Base-by-base conservation (phyloP, 35 echinoderm and acorn worm species). In the Apostichopus japonicus region DNA sequence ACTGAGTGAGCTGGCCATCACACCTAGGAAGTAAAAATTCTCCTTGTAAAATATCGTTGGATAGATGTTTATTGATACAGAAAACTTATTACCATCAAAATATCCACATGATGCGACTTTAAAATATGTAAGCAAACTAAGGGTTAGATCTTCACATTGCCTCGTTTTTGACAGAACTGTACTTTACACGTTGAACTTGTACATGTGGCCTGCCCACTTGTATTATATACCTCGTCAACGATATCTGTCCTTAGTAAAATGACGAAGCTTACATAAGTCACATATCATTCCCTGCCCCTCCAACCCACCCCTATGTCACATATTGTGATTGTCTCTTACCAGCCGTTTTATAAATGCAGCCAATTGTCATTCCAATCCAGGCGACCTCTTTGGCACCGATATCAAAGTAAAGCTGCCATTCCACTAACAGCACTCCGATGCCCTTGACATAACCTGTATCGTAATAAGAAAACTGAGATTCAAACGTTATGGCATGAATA, bases 331-430 rank as follows among this genome's bases (percentile, higher is more conserved):
- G 86, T 51, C 23, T 22, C 86, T 89, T 73, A 89, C 86, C 86
- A 89, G 86, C 86, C 19, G 86, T 89, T 89, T 89, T 89, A 72
- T 89, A 89, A 6, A 91, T 55, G 27, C 71, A 91, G 8, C 90
- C 90, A 23, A 54, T 91, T 7, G 76, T 79, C 77, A 79, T 79
- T 6, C 90, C 90, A 76, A 91, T 91, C 72, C 72, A 78, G 10
- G 90, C 71, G 4, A 91, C 90, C 17, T 91, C 77, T 19, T 79
- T 77, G 11, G 90, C 90, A 52, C 77, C 90, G 21, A 55, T 73
- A 23, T 79, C 54, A 53, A 91, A 91, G 24, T 79, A 57, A 7
- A 79, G 16, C 75, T 91, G 90, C 90, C 90, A 91, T 79, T 91
- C 73, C 2, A 91, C 72, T 19, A 91, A 79, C 1, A 91, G 55